A percentile compares a stretch with the other conserved stretches of the same genome.
Evolutionary conservation across 2,113 vertebrate species (phyloP).

Genomic region (Oreochromis tanganicae): DNA sequence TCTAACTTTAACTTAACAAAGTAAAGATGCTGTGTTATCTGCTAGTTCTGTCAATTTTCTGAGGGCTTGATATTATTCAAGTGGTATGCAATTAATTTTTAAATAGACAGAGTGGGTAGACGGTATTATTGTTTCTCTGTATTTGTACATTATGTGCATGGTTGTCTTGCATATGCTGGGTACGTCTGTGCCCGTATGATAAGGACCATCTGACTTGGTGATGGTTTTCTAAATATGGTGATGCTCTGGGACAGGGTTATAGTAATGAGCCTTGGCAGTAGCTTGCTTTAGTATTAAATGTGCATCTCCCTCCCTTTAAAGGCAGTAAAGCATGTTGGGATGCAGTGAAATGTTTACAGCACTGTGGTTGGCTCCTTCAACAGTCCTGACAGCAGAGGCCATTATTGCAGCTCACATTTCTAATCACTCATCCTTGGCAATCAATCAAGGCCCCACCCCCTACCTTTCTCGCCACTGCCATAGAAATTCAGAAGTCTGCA

Average conservation of each 20-base stretch:
- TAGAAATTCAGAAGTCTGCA: conserved; percentile 15
- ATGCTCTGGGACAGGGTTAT: conserved; percentile 6
- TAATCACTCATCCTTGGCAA: conserved; percentile 57
- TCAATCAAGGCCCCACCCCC: conserved; percentile 38
- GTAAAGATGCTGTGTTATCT: background rate
- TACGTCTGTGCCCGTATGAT: background rate
- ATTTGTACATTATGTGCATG: background rate
- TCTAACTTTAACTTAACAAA: background rate
- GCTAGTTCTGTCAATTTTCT: background rate
- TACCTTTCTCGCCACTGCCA: background rate
- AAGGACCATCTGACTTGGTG: background rate
- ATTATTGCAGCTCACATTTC: conserved; percentile 42
- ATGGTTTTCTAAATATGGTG: conserved; percentile 6
- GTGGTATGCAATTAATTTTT: conserved; percentile 26
- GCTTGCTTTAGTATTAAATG: conserved; percentile 58
- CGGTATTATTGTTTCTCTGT: background rate
- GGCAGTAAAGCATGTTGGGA: conserved; percentile 50
- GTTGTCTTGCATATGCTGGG: background rate
- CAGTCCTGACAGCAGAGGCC: conserved; percentile 1
- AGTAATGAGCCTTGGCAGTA: conserved; percentile 55
- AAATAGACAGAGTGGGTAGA: background rate
- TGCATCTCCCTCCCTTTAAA: conserved; percentile 40
- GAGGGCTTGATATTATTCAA: background rate
- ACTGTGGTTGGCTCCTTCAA: conserved; percentile 30
- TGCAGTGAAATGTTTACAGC: conserved; percentile 64